Evolutionary conservation across 2,888 invertebrate species (phyloP).

Genomic region (Xanthorhoe spadicearia): DNA sequence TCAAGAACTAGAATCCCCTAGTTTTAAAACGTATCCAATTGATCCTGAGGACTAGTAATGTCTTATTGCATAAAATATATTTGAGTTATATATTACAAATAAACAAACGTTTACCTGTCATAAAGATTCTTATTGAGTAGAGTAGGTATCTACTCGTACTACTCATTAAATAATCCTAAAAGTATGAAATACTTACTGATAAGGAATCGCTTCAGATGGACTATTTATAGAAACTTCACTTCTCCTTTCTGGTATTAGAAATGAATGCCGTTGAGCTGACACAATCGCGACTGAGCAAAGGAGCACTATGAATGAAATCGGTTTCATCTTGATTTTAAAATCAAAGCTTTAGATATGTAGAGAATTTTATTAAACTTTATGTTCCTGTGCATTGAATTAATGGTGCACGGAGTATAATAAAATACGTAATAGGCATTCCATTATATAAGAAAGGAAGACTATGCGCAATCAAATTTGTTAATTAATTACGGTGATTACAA

Average conservation of each 20-base stretch:
- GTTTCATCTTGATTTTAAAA: conserved; percentile 27
- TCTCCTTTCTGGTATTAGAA: conserved; percentile 44
- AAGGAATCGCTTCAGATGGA: conserved; percentile 17
- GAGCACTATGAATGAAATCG: conserved; percentile 14
- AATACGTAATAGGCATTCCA: background rate
- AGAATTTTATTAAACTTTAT: background rate
- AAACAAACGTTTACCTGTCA: no score
- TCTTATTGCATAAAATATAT: no score
- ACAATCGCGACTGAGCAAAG: conserved; percentile 24
- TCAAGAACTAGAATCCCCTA: no score
- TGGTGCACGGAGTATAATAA: background rate
- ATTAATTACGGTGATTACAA: conserved; percentile 20
- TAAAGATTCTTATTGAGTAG: no score
- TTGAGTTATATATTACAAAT: no score
- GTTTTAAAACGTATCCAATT: no score
- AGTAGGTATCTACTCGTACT: no score
- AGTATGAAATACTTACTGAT: conserved; percentile 32
- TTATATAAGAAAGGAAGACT: conserved; percentile 9
- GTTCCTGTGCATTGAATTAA: background rate
- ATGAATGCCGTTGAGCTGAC: conserved; percentile 35
- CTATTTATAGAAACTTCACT: conserved; percentile 23
- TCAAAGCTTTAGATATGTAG: background rate
- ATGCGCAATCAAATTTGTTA: conserved; percentile 29
- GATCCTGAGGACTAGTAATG: no score
- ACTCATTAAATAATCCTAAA: no score